Evolutionary conservation across 2,797 vertebrate species (phyloP).

Genomic region (Macrochelys suwanniensis): DNA sequence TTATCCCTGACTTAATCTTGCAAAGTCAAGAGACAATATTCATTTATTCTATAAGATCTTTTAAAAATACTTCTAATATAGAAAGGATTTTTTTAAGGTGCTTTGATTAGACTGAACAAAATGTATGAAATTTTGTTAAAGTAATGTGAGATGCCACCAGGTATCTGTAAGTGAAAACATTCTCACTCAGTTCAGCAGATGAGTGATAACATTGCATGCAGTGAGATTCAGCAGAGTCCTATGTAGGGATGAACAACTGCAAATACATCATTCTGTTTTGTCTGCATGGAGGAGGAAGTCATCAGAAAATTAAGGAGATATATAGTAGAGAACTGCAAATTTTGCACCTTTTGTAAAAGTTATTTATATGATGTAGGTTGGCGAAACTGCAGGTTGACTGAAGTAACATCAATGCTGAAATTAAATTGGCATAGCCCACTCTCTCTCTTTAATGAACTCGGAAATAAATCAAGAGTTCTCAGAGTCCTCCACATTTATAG

Average conservation of each 20-base stretch:
- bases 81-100: slow-evolving; percentile 15
- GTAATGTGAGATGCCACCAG: background rate
- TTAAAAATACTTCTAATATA: background rate
- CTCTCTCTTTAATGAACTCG: slow-evolving; percentile 12
- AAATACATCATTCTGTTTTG: slow-evolving; percentile 42
- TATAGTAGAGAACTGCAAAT: background rate
- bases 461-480: background rate
- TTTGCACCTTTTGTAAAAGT: slow-evolving; percentile 16
- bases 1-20: slow-evolving; percentile 14
- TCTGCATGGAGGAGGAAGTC: slow-evolving; percentile 33
- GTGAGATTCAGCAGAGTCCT: background rate
- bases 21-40: slow-evolving; percentile 25
- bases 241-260: slow-evolving; percentile 2
- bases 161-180: slow-evolving; percentile 20
- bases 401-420: background rate
- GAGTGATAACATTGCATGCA: background rate
- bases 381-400: slow-evolving; percentile 31
- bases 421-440: background rate
- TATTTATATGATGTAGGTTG: slow-evolving; percentile 38
- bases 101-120: slow-evolving; percentile 27
- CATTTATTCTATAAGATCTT: background rate
- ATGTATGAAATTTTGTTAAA: slow-evolving; percentile 1
- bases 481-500: background rate
- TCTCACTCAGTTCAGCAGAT: background rate
- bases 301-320: slow-evolving; percentile 43